Conservation (phyloP, 2,888 invertebrate species). For the Adineta ricciae region DNA sequence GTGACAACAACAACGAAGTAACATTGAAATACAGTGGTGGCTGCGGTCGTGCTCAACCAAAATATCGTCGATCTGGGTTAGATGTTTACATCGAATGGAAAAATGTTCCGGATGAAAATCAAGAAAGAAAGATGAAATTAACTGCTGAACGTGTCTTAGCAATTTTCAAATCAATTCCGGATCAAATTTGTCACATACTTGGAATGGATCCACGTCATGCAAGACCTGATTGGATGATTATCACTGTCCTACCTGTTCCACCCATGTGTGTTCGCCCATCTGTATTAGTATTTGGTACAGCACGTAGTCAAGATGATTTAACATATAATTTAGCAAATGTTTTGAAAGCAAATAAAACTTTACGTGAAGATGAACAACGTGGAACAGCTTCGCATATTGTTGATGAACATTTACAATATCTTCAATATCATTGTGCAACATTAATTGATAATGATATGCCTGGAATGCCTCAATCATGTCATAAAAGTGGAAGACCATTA, state of each 20-base stretch:
- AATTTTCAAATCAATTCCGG: conserved; percentile 79
- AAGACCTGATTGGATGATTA: conserved; percentile 98
- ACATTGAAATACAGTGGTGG: conserved; percentile 53
- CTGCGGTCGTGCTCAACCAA: conserved; percentile 94
- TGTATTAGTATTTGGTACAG: conserved; percentile 97
- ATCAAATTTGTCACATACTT: conserved; percentile 16
- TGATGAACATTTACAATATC: conserved; percentile 86
- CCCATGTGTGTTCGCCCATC: conserved; percentile 84
- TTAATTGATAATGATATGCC: conserved; percentile 97
- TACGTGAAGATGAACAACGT: conserved; percentile 82
- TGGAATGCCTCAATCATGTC: conserved; percentile 85
- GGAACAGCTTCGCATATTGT: conserved; percentile 96
- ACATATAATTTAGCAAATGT: conserved; percentile 97
- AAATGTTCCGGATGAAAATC: conserved; percentile 90
- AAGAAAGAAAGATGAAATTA: conserved; percentile 73
- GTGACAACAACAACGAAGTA: conserved; percentile 38
- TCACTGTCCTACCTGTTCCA: conserved; percentile 90
- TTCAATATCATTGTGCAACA: conserved; percentile 96
- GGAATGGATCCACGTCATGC: conserved; percentile 83
- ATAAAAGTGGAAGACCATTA: conserved; percentile 93
- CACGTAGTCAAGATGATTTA: conserved; percentile 79
- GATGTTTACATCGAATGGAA: conserved; percentile 95
- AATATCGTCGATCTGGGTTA: conserved; percentile 73
- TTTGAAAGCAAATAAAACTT: conserved; percentile 90
- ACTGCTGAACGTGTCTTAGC: conserved; percentile 94